These are phyloP conservation scores for Mastacembelus armatus DNA, from an alignment of 2,797 vertebrate genomes.

Conservation along the genomic window DNA sequence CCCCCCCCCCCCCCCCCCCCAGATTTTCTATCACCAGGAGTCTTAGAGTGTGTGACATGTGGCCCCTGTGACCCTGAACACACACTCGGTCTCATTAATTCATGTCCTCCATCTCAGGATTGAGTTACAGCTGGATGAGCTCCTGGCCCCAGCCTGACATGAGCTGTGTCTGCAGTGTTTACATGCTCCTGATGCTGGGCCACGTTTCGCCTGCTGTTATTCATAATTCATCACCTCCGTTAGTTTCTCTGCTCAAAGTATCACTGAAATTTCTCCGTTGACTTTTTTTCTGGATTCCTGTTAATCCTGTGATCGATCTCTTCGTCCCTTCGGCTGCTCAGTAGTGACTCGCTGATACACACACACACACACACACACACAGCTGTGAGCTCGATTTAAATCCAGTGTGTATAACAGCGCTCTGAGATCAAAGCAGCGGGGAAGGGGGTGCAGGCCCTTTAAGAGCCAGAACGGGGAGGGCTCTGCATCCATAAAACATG, in stretches of 20 bases:
- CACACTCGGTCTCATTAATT: slow-evolving; percentile 73
- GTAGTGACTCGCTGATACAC: slow-evolving; percentile 30
- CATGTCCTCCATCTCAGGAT: slow-evolving; percentile 74
- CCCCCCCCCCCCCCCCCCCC: neutral
- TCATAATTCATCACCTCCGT: slow-evolving; percentile 49
- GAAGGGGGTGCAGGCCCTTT: slow-evolving; percentile 76
- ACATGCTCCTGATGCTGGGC: no score
- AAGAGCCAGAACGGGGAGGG: slow-evolving; percentile 73
- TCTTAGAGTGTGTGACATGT: slow-evolving; percentile 47
- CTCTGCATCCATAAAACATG: slow-evolving; percentile 88
- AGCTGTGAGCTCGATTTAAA: slow-evolving; percentile 33
- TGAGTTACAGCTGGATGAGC: slow-evolving; percentile 71
- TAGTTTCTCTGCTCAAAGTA: slow-evolving; percentile 34
- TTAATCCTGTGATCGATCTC: slow-evolving; percentile 30
- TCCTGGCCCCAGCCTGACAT: no score
- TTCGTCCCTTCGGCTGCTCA: slow-evolving; percentile 21
- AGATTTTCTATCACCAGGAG: slow-evolving; percentile 48
- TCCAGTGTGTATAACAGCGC: slow-evolving; percentile 31
- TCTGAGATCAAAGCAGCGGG: slow-evolving; percentile 62
- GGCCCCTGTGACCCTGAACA: slow-evolving; percentile 59
- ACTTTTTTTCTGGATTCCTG: slow-evolving; percentile 9
- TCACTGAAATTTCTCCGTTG: slow-evolving; percentile 43
- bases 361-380: slow-evolving; percentile 30
- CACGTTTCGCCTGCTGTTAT: slow-evolving; percentile 20
- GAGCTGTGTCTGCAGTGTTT: slow-evolving; percentile 45